Percentiles rank a stretch among this genome's conserved stretches.
Conservation (phyloP, 2,888 invertebrate species). For the Andrena fulva region DNA sequence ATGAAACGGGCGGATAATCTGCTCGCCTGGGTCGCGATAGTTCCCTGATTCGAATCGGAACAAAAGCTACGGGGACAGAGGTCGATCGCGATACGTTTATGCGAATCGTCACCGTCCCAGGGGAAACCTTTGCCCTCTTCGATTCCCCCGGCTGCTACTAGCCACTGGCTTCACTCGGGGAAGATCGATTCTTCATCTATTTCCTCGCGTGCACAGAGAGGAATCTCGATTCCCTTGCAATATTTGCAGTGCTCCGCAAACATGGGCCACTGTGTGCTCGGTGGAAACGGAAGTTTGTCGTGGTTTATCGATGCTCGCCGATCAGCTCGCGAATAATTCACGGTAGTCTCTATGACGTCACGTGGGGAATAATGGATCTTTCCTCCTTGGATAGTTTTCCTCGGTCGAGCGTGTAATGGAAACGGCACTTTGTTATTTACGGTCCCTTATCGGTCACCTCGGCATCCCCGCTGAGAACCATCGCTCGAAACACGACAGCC, state of each 20-base stretch:
- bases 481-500: too few species aligned
- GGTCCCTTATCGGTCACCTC: too few species aligned
- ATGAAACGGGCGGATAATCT: constrained; percentile 14
- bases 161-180: not conserved
- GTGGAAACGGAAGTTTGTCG: not conserved
- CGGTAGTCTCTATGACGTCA: not conserved
- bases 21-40: constrained; percentile 35
- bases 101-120: not conserved
- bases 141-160: too few species aligned
- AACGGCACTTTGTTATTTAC: too few species aligned
- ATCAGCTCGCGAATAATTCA: not conserved
- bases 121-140: too few species aligned
- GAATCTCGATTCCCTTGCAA: not conserved
- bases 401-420: too few species aligned
- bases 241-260: constrained; percentile 17
- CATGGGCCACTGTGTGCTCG: not conserved
- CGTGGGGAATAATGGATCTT: too few species aligned
- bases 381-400: too few species aligned
- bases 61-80: not conserved
- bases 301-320: not conserved
- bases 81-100: not conserved
- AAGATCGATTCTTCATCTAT: not conserved
- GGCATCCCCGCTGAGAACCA: too few species aligned
- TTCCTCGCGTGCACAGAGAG: not conserved
- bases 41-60: constrained; percentile 40